phyloP scores from a whole-genome alignment of 30 jellyfish, hydroid and myxozoan genomes.

The Sanderia malayensis region DNA sequence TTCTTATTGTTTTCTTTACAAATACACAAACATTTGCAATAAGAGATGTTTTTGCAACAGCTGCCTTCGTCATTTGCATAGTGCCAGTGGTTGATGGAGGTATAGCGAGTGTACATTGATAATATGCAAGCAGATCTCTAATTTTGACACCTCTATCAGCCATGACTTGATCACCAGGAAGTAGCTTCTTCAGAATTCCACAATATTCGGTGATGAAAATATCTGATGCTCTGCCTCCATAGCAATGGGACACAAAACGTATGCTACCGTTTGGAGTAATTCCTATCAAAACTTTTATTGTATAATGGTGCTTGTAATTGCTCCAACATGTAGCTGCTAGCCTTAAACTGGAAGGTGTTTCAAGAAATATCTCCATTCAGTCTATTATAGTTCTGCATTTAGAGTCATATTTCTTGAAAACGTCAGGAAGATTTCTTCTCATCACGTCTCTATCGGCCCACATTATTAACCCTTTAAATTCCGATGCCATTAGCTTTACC shows the following conservation, averaged over 20 bases:
- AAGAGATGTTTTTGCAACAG: no score
- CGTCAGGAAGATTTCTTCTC: slow-evolving; percentile 15
- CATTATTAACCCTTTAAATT: slow-evolving; percentile 9
- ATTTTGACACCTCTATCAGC: slow-evolving; percentile 79
- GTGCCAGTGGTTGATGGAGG: no score
- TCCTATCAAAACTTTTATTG: slow-evolving; percentile 55
- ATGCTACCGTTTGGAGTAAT: slow-evolving; percentile 72
- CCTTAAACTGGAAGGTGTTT: slow-evolving; percentile 53
- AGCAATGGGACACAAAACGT: slow-evolving; percentile 50
- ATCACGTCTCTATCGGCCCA: slow-evolving; percentile 44
- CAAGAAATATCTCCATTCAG: slow-evolving; percentile 37
- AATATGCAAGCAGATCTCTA: no score
- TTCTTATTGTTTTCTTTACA: no score
- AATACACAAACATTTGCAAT: no score
- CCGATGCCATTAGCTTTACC: slow-evolving; percentile 31
- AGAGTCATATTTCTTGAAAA: slow-evolving; percentile 35
- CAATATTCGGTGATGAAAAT: slow-evolving; percentile 34
- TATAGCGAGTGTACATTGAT: no score
- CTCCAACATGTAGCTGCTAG: slow-evolving; percentile 41
- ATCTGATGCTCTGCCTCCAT: slow-evolving; percentile 74
- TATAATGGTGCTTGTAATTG: no score
- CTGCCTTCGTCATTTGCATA: no score
- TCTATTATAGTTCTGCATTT: slow-evolving; percentile 35
- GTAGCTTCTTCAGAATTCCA: slow-evolving; percentile 40
- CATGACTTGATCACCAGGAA: slow-evolving; percentile 59